Conservation (phyloP, 1,140 invertebrate species). For the Eubasilissa regina region DNA sequence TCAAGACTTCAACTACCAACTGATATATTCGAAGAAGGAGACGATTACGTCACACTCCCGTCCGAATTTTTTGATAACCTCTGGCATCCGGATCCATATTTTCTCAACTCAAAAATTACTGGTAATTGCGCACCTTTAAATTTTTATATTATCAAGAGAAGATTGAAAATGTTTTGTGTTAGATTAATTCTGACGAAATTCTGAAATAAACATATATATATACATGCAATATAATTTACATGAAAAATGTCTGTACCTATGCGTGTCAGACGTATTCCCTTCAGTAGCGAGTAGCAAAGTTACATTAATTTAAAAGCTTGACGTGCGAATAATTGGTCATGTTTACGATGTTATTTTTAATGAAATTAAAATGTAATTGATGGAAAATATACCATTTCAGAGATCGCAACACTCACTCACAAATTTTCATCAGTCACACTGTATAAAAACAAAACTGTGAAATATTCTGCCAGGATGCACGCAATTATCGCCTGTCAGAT, state of each 20-base stretch:
- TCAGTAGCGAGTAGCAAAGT: constrained; percentile 2
- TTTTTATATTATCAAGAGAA: not conserved
- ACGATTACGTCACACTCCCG: constrained; percentile 84
- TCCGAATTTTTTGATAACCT: constrained; percentile 86
- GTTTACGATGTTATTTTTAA: constrained; percentile 2
- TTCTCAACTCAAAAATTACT: constrained; percentile 88
- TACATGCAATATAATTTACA: no score
- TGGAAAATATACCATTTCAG: constrained; percentile 67
- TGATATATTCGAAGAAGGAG: constrained; percentile 83
- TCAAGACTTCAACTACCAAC: constrained; percentile 80
- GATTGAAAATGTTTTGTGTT: no score
- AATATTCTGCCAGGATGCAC: constrained; percentile 85
- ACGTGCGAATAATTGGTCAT: constrained; percentile 22
- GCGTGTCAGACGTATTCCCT: constrained; percentile 1
- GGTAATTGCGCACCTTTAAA: constrained; percentile 67
- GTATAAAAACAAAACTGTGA: constrained; percentile 84
- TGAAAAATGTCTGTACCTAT: not conserved
- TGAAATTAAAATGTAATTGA: constrained; percentile 5
- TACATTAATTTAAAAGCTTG: constrained; percentile 32
- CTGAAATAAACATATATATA: no score
- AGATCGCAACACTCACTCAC: constrained; percentile 84
- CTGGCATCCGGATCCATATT: constrained; percentile 91
- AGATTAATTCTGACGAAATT: no score
- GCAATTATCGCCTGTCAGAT: constrained; percentile 89
- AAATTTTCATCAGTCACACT: constrained; percentile 86